Base-by-base conservation (phyloP, 2,113 vertebrate genomes). In the Datnioides undecimradiatus region DNA sequence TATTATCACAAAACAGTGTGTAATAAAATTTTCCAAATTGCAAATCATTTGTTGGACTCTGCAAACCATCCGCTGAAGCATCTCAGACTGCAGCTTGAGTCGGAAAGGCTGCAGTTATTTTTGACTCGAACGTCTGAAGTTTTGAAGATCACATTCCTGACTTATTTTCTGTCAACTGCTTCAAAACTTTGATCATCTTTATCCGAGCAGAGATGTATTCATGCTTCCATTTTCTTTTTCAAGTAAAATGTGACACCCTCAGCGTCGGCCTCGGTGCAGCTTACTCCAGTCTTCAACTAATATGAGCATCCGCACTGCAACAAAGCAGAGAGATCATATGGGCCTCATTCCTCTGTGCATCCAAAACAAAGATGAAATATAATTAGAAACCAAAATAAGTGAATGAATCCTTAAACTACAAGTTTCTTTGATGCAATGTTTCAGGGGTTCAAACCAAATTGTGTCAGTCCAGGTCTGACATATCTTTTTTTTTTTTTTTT, bases 81-180 rank as follows among this genome's bases (percentile, higher is more conserved):
- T 70, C 12, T 66, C 27, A 13, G 0, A 31, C 36, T 68, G 33
- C n/a, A 52, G 13, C 19, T 34, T 43, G 73, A 88, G 67, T 33
- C 36, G 51, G n/a, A 79, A 48, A 60, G 23, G 21, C 21, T 57
- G 55, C 19, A 72, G 55, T 63, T 89, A 77, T 89, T 87, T 83
- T 87, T 52, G 29, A 65, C 46, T 68, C 25, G 31, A 31, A 71
- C 54, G 25, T 82, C 25, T n/a, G n/a, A n/a, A 55, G 8, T 62
- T 80, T 80, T 73, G 73, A 83, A 80, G 64, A 46, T 72, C 52
- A 27, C 34, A 52, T 23, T 43, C 46, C 40, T 48, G n/a, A 77
- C 55, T 73, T 48, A 9, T 72, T 79, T 73, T 59, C 62, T 73
- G 9, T 66, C 81, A 79, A 33, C 46, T 38, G 13, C 40, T 57